Evolutionary conservation across 2,113 vertebrate species (phyloP), one percentile per base, ranked within the genome.

Genomic region (Syngnathus typhle): DNA sequence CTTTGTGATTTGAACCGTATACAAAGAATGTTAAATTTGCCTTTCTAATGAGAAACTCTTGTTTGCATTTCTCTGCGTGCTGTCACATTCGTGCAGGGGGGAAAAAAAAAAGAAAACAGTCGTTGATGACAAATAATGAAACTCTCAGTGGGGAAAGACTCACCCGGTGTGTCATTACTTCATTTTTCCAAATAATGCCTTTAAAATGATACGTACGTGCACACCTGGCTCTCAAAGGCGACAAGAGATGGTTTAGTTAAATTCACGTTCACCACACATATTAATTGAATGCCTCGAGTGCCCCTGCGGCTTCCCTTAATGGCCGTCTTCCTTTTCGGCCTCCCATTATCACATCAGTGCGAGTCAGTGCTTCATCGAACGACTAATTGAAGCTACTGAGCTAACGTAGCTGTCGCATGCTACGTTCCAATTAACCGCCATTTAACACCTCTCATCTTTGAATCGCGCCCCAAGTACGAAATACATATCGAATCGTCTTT

Each of bases 331-430:
- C 54, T 61, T 46, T 47, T 61, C 63, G 49, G 11, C 38, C 38
- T 75, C 58, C 70, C 60, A 51, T 23, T 58, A 37, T 76, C 49
- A 55, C 67, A 71, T 82, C 71, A 71, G 43, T 66, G 23, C 51
- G 52, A 71, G 60, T 74, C 70, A 19, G 64, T 61, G 71, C 71
- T 75, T 66, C 11, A 44, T 39, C 49, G 39, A 64, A 36, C 66
- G 55, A 58, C 78, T 84, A 47, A 47, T 47, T 13, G 15, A 47
- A 47, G 15, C 4, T 47, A 47, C 46, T 16, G 46, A 47, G 46
- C 13, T 18, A 16, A 47, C 18, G 15, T 18, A 18, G 46, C 46
- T 47, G 15, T 16, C 5, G 5, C 46, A 18, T 47, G 16, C 6
- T 43, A 43, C 41, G 8, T 43, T 43, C 1, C 8, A 43, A 8